A percentile compares a stretch with the other conserved stretches of the same genome.
Evolutionary conservation across 1,140 invertebrate genomes (phyloP).

Genomic region (Drosophila nasuta): DNA sequence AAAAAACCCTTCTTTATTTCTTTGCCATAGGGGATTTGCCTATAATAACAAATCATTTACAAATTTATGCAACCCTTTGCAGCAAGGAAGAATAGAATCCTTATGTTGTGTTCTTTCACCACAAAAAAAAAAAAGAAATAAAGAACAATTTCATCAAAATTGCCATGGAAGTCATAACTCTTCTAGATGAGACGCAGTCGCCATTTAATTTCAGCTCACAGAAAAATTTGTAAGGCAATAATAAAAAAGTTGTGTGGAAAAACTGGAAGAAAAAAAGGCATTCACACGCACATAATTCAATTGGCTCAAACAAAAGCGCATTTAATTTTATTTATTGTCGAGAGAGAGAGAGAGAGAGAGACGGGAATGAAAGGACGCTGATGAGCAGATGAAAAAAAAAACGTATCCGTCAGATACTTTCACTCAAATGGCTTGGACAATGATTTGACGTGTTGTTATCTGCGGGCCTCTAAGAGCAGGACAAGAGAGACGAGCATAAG

Average conservation of each 20-base stretch:
- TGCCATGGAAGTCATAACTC: constrained; percentile 36
- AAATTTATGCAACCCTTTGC: constrained; percentile 27
- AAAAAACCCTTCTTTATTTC: background rate
- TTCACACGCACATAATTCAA: constrained; percentile 83
- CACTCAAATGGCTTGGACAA: constrained; percentile 65
- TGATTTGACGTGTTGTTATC: constrained; percentile 72
- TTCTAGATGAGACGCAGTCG: constrained; percentile 28
- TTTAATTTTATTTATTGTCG: constrained; percentile 81
- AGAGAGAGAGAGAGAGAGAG: constrained; percentile 25
- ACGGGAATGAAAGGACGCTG: constrained; percentile 32
- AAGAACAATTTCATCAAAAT: constrained; percentile 36
- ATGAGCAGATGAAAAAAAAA: constrained; percentile 57
- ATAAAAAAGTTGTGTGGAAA: constrained; percentile 17
- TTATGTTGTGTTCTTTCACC: background rate
- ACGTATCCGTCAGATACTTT: constrained; percentile 64
- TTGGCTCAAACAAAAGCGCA: constrained; percentile 81
- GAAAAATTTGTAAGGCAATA: constrained; percentile 37
- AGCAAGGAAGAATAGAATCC: background rate
- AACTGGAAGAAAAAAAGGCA: constrained; percentile 51
- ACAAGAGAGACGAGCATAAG: constrained; percentile 45
- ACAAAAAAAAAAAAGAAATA: background rate
- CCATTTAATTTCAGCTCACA: constrained; percentile 31
- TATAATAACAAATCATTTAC: constrained; percentile 16
- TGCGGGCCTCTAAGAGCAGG: constrained; percentile 35
- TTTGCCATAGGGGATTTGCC: background rate